phyloP scores from a whole-genome alignment of 2,113 vertebrate species.

The Capricornis sumatraensis region DNA sequence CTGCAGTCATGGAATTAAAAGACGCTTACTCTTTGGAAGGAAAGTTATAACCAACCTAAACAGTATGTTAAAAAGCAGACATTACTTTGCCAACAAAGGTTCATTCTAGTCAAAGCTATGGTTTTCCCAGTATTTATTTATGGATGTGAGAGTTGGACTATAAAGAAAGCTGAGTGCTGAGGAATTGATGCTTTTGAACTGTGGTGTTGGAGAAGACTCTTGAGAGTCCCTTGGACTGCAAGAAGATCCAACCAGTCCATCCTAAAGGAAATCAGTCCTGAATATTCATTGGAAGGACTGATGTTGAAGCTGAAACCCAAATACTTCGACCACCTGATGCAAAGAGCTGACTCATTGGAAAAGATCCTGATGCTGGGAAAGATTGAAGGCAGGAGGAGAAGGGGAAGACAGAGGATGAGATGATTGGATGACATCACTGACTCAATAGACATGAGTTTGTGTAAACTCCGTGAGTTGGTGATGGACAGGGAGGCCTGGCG shows the following conservation, averaged over 20 bases:
- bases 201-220: neutral
- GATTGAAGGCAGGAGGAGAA: neutral
- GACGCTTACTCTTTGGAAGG: neutral
- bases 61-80: neutral
- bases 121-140: neutral
- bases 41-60: neutral
- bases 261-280: neutral
- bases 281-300: neutral
- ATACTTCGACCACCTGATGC: neutral
- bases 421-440: neutral
- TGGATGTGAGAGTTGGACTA: neutral
- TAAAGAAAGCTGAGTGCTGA: neutral
- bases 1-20: neutral
- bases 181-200: neutral
- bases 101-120: neutral
- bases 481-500: neutral
- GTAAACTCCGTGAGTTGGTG: neutral
- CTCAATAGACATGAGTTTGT: neutral
- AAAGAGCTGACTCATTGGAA: neutral
- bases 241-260: neutral
- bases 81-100: neutral
- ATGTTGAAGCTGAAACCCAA: neutral
- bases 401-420: neutral
- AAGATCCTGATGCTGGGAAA: neutral
- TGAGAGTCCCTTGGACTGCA: neutral